Evolutionary conservation across 2,113 vertebrate species (phyloP), one percentile per base, ranked within the genome.

Genomic region (Casuarius casuarius): DNA sequence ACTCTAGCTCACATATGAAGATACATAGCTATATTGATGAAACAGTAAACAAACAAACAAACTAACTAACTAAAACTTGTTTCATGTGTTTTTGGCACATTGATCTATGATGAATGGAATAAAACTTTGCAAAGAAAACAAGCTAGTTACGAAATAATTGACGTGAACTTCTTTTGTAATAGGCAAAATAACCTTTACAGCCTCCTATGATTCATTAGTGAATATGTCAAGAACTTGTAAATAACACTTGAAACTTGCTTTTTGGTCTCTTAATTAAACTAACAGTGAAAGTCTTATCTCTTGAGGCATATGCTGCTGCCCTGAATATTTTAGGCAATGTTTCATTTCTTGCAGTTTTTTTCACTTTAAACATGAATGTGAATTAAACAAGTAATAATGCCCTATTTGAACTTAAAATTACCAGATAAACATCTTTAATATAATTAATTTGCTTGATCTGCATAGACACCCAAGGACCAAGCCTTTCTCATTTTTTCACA

Each of bases 301-400:
- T 92, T 74, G 56, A 83, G 94, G 25, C 58, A 81, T 77, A 80
- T 51, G 67, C 12, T 92, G 21, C 54, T 96, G 49, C 42, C 76
- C 78, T 95, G 93, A 94, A 87, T 96, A 94, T 95, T 97, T 94
- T 73, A 92, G 93, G 25, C 42, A 90, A 23, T 82, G 84, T 84
- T 91, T 90, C 22, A 87, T 94, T 77, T 87, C 48, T 72, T 88
- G 49, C 48, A 46, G 79, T 92, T 88, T 23, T 92, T 94, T 94
- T 92, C 65, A 71, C 61, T 66, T 91, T 77, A 90, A 91, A 81
- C 35, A 35, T 72, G 51, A 91, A 93, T 74, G 44, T 87, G 48
- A 96, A 92, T 84, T 93, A 84, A 84, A 56, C 10, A 52, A 82
- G n/a, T 16, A 75, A n/a, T 31, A 85, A 66, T 44, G 31, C 51